Percentiles rank a stretch among this genome's conserved stretches.
Evolutionary conservation across 2,797 vertebrate species (phyloP).

Genomic region (Lacerta viridis): DNA sequence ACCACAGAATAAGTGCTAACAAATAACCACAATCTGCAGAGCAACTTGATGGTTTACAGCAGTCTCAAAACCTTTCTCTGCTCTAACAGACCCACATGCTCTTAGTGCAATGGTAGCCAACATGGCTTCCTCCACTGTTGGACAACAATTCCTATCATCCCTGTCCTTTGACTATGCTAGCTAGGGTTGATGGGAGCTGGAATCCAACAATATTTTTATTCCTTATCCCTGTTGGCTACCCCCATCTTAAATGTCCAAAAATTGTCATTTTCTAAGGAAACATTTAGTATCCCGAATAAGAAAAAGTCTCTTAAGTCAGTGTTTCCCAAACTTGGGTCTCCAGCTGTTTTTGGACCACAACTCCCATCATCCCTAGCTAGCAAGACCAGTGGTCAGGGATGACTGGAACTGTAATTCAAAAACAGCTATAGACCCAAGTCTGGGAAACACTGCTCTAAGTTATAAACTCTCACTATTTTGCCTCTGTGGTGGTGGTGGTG

Average conservation of each 20-base stretch:
- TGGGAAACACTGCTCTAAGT: neutral
- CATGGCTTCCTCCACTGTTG: too few relatives aligned
- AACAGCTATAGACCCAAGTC: too few relatives aligned
- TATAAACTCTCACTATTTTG: neutral
- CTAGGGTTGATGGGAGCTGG: too few relatives aligned
- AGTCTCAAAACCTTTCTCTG: neutral
- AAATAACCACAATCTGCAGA: neutral
- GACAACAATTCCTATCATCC: too few relatives aligned
- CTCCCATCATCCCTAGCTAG: too few relatives aligned
- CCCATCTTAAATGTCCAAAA: neutral
- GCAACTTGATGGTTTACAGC: neutral
- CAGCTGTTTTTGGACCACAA: too few relatives aligned
- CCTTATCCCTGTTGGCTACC: neutral
- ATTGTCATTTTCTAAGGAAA: neutral
- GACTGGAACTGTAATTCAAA: too few relatives aligned
- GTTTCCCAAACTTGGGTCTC: too few relatives aligned
- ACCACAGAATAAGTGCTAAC: neutral
- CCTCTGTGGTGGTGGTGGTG: neutral
- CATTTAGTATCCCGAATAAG: neutral
- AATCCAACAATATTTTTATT: too few relatives aligned
- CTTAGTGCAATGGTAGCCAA: neutral
- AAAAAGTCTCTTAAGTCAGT: neutral
- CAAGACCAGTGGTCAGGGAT: too few relatives aligned
- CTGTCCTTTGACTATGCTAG: too few relatives aligned
- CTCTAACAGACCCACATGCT: neutral